Conservation (phyloP, 1,140 invertebrate genomes). For the Ylistrum balloti region DNA sequence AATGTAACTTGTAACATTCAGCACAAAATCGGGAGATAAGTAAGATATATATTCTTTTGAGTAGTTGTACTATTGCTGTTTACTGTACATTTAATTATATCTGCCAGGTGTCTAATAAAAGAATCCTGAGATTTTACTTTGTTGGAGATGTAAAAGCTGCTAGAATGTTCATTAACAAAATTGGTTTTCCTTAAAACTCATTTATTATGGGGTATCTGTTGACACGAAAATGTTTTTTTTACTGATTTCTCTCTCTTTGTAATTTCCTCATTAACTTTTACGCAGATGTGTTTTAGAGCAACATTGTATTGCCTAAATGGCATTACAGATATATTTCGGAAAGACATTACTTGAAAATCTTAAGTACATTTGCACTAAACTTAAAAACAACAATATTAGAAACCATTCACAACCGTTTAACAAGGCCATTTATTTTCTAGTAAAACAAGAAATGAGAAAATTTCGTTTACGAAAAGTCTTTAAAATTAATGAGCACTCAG, state of each 20-base stretch:
- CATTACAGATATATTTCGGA: not conserved
- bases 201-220: not conserved
- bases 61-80: no score
- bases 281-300: not conserved
- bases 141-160: no score
- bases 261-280: not conserved
- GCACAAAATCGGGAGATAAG: no score
- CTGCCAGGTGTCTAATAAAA: no score
- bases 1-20: no score
- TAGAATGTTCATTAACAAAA: no score
- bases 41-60: no score
- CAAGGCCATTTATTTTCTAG: not conserved
- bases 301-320: not conserved
- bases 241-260: not conserved
- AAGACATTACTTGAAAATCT: not conserved
- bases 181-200: not conserved
- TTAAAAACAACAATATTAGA: not conserved
- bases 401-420: constrained; percentile 14
- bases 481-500: constrained; percentile 14
- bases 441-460: not conserved
- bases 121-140: no score
- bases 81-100: no score
- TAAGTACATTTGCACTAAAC: not conserved
- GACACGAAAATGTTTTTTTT: not conserved
- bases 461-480: not conserved